These are phyloP conservation scores for Spicauda simplicius DNA, from an alignment of 2,888 invertebrate species.

Conservation along the genomic window DNA sequence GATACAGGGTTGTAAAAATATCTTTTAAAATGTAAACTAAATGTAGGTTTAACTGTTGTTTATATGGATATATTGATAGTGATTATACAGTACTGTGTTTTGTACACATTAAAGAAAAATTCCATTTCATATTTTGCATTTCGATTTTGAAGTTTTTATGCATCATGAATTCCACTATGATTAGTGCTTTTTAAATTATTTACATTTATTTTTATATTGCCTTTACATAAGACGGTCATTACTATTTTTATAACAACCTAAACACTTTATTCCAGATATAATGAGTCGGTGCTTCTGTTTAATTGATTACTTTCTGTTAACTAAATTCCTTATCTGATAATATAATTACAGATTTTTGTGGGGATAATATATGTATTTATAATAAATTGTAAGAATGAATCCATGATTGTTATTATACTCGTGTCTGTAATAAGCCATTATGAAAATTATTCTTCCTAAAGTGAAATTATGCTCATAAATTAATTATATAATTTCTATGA, in stretches of 20 bases:
- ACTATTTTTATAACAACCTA: conserved; percentile 32
- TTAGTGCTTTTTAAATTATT: conserved; percentile 61
- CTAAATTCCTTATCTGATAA: conserved; percentile 34
- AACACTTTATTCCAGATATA: conserved; percentile 32
- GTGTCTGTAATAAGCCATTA: conserved; percentile 52
- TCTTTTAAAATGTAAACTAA: conserved; percentile 77
- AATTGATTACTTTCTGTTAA: conserved; percentile 34
- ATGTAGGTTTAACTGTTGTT: conserved; percentile 78
- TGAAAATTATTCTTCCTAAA: conserved; percentile 69
- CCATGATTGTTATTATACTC: conserved; percentile 57
- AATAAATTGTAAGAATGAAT: conserved; percentile 53
- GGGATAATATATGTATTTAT: conserved; percentile 29
- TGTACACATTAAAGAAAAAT: conserved; percentile 63
- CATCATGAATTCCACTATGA: conserved; percentile 60
- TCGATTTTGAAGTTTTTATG: conserved; percentile 46
- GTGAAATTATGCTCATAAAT: conserved; percentile 80
- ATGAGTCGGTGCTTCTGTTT: conserved; percentile 35
- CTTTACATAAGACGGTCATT: conserved; percentile 24
- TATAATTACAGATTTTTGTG: conserved; percentile 28
- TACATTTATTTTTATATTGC: conserved; percentile 59
- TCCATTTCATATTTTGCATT: conserved; percentile 76
- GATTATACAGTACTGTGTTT: conserved; percentile 71
- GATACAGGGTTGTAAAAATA: conserved; percentile 85
- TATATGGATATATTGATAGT: conserved; percentile 80
- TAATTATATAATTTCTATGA: conserved; percentile 73